Percentiles rank a stretch among this genome's conserved stretches.
Conservation (phyloP, 2,113 vertebrate genomes). For the Andinoacara biseriatus region DNA sequence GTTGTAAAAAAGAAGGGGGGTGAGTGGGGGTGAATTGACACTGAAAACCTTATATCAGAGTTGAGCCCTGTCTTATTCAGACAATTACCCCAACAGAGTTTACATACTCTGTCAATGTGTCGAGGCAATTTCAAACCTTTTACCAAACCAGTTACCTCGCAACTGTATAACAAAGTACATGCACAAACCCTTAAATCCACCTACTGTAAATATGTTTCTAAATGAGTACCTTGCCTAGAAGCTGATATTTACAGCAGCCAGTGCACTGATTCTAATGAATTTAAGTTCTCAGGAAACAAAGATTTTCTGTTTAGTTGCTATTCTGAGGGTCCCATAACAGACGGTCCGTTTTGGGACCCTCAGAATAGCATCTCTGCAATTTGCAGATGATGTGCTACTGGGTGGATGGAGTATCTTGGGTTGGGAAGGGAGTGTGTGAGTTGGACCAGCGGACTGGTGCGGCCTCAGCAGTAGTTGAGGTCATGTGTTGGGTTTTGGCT, state of each 20-base stretch:
- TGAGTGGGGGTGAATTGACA: conserved; percentile 4
- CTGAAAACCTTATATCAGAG: conserved; percentile 23
- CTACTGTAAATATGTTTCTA: conserved; percentile 37
- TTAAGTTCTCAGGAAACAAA: conserved; percentile 25
- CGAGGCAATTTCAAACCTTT: conserved; percentile 21
- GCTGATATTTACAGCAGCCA: conserved; percentile 32
- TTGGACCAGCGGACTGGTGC: background rate
- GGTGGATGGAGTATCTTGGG: background rate
- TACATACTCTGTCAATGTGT: conserved; percentile 2
- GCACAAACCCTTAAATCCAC: conserved; percentile 1
- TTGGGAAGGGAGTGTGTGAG: background rate
- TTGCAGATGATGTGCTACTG: background rate
- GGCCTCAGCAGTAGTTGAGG: too few species aligned
- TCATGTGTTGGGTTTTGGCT: too few species aligned
- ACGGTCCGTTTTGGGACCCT: background rate
- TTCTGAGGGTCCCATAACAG: too few species aligned
- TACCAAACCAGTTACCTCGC: conserved; percentile 19
- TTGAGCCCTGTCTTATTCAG: conserved; percentile 38
- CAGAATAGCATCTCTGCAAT: background rate
- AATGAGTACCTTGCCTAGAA: conserved; percentile 30
- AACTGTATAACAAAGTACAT: conserved; percentile 46
- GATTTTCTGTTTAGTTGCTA: background rate
- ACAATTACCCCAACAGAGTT: conserved; percentile 55
- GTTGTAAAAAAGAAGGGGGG: background rate
- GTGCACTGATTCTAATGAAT: conserved; percentile 23